Evolutionary conservation across 2,888 invertebrate species (phyloP).

Genomic region (Cinara cedri): DNA sequence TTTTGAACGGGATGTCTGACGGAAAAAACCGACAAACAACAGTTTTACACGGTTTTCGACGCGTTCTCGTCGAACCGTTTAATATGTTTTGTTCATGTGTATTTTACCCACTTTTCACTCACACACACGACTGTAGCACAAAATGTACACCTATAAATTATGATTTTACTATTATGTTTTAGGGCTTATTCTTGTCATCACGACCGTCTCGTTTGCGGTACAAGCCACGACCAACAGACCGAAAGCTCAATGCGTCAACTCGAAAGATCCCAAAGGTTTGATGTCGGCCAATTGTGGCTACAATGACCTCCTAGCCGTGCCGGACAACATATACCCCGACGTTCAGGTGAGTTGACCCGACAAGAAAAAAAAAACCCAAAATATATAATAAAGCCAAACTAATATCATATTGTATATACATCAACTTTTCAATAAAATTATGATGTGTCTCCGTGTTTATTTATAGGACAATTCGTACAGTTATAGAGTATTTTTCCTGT

Average conservation of each 20-base stretch:
- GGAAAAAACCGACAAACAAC: no score
- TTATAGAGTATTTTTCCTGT: background rate
- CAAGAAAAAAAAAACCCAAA: no score
- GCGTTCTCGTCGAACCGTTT: background rate
- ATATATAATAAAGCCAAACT: no score
- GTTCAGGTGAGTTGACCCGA: constrained; percentile 45
- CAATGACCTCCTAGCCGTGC: background rate
- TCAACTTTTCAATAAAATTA: background rate
- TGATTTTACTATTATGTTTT: constrained; percentile 21
- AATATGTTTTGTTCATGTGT: background rate
- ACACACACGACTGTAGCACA: background rate
- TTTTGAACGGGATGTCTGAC: no score
- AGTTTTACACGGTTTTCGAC: background rate
- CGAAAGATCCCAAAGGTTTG: constrained; percentile 22
- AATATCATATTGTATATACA: no score
- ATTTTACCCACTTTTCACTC: background rate
- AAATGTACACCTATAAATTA: background rate
- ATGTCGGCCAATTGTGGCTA: constrained; percentile 15
- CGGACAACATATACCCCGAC: background rate
- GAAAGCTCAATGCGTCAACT: constrained; percentile 10
- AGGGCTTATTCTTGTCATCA: constrained; percentile 25
- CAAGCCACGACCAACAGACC: background rate
- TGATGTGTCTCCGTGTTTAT: background rate
- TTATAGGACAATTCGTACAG: background rate
- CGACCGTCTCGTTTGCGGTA: background rate